Conservation (phyloP, 1,140 invertebrate genomes). For the Bilobella aurantiaca region DNA sequence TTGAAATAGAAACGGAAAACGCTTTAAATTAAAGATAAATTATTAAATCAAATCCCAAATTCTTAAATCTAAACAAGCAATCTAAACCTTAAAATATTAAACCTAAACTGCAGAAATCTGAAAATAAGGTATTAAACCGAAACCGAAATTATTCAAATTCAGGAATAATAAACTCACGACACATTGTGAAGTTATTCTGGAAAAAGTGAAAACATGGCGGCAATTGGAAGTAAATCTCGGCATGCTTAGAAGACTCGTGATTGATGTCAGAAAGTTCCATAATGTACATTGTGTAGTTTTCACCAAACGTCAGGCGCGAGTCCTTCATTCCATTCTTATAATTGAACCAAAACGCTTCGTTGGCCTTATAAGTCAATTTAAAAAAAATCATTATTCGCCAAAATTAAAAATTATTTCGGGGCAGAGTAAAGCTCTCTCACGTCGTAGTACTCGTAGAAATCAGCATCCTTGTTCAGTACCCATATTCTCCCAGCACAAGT, state of each 20-base stretch:
- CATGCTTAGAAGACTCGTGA: background rate
- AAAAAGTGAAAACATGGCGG: background rate
- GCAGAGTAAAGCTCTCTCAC: too few relatives aligned
- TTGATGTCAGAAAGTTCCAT: background rate
- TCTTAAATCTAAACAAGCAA: too few relatives aligned
- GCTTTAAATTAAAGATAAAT: too few relatives aligned
- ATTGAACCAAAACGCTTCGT: background rate
- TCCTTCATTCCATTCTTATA: background rate
- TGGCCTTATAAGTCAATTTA: background rate
- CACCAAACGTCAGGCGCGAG: background rate
- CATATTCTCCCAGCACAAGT: constrained; percentile 18
- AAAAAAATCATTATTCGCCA: background rate
- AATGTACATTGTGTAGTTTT: background rate
- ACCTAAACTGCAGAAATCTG: too few relatives aligned
- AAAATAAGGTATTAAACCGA: too few relatives aligned
- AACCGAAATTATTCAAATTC: too few relatives aligned
- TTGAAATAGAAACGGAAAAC: too few relatives aligned
- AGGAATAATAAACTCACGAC: background rate
- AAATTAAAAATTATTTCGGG: background rate
- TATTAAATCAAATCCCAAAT: too few relatives aligned
- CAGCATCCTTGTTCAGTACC: background rate
- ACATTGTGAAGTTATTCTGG: background rate
- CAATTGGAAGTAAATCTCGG: background rate
- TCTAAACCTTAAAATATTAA: too few relatives aligned
- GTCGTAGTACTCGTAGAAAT: background rate